Conservation (phyloP, 64 coral and sea anemone species). For the Stylophora pistillata region DNA sequence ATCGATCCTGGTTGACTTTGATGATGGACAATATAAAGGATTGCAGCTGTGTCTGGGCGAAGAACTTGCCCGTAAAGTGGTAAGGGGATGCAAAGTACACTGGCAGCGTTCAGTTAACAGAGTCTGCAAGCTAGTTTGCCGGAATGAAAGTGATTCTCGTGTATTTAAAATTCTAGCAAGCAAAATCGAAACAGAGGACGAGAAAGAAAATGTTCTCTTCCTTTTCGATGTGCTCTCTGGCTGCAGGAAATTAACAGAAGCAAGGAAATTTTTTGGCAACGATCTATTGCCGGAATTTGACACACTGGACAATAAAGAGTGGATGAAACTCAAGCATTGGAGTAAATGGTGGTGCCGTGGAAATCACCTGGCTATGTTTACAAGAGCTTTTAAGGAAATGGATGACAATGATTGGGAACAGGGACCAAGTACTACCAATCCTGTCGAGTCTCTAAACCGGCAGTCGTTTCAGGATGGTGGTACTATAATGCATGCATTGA, state of each 20-base stretch:
- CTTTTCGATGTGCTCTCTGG: slow-evolving; percentile 43
- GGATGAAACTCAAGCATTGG: slow-evolving; percentile 59
- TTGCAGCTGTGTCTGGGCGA: slow-evolving; percentile 33
- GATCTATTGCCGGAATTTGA: slow-evolving; percentile 3
- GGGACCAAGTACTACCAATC: slow-evolving; percentile 48
- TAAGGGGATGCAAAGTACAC: slow-evolving; percentile 34
- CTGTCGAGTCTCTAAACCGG: slow-evolving; percentile 45
- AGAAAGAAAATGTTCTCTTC: slow-evolving; percentile 32
- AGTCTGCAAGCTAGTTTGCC: slow-evolving; percentile 41
- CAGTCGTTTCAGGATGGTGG: slow-evolving; percentile 40
- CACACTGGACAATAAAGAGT: slow-evolving; percentile 22
- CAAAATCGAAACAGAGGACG: slow-evolving; percentile 28
- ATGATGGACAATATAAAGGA: slow-evolving; percentile 46
- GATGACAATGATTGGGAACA: slow-evolving; percentile 51
- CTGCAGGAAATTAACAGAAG: slow-evolving; percentile 5
- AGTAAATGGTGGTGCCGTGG: slow-evolving; percentile 60
- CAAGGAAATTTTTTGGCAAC: slow-evolving; percentile 2
- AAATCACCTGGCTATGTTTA: slow-evolving; percentile 56
- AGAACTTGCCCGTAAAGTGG: slow-evolving; percentile 36
- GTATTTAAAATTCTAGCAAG: slow-evolving; percentile 35
- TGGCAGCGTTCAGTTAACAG: slow-evolving; percentile 57
- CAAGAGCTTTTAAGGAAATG: slow-evolving; percentile 40
- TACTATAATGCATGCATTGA: slow-evolving; percentile 25
- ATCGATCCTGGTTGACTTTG: slow-evolving; percentile 45
- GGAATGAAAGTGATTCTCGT: slow-evolving; percentile 20